Evolutionary conservation across 2,888 invertebrate species (phyloP), one percentile per base, ranked within the genome.

Genomic region (Alloscopus bannaensis): DNA sequence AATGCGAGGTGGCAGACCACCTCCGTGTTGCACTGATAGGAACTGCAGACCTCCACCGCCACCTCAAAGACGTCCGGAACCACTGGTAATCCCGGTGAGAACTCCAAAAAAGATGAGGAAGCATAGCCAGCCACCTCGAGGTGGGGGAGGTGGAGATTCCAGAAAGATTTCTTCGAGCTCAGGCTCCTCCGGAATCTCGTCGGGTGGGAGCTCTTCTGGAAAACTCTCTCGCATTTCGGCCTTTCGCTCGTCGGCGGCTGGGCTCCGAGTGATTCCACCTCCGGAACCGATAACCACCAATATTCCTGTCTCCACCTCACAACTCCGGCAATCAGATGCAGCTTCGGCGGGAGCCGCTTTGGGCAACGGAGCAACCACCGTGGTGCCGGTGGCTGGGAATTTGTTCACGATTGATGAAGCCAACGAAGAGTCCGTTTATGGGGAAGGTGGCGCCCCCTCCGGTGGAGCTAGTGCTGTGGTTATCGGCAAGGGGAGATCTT

Each of bases 391-490:
- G 3, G 16, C 76, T 3, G 45, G 47, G 1, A 69, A 70, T 26
- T 26, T 77, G 20, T 77, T 77, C 16, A 77, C 77, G 6, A 77
- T 77, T 42, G 77, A 77, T 18, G 77, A 77, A 57, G 77, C 70
- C 8, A 77, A 77, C 16, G 77, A 77, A 26, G 77, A 77, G 0
- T 70, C 70, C 3, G 77, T 77, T 29, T 77, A 77, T 42, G 77
- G 77, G 11, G 77, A 70, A 31, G 22, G 62, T 22, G 47, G 22
- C 1, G 65, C 36, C n/a, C 6, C 55, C 55, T n/a, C n/a, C n/a
- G n/a, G n/a, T n/a, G n/a, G n/a, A n/a, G n/a, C n/a, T n/a, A 40
- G 40, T 22, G 52, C 50, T 20, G 64, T 70, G 29, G 36, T 70
- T 3, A 57, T 70, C 16, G 77, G 77, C 6, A 70, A 76, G 28